These are phyloP conservation scores for Nothocercus nigrocapillus DNA, from an alignment of 2,113 vertebrate species.

Conservation along the genomic window DNA sequence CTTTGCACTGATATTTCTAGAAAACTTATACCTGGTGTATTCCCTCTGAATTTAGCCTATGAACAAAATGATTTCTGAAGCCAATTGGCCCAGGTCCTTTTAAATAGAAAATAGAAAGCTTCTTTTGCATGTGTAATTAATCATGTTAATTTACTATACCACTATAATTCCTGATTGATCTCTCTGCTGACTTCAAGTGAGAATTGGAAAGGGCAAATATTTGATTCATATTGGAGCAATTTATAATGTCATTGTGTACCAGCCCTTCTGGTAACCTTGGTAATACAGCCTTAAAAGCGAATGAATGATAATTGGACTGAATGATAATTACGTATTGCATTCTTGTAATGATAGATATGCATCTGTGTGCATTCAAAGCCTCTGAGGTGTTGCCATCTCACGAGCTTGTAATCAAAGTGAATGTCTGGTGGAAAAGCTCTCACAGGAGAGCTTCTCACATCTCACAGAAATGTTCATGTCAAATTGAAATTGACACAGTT, in stretches of 20 bases:
- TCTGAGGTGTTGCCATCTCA: background rate
- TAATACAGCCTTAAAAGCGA: background rate
- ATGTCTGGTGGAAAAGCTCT: background rate
- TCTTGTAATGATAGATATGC: background rate
- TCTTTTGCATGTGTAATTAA: conserved; percentile 25
- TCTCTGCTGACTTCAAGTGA: background rate
- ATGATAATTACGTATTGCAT: conserved; percentile 4
- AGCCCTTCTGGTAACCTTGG: background rate
- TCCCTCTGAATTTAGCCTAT: conserved; percentile 3
- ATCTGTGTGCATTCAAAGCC: background rate
- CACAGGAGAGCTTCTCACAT: background rate
- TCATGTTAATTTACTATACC: background rate
- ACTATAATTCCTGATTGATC: background rate
- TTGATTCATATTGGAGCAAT: conserved; percentile 21
- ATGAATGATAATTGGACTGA: background rate
- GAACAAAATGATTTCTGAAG: background rate
- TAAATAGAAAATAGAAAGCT: background rate
- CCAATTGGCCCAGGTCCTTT: background rate
- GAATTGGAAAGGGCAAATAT: background rate
- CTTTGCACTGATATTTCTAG: conserved; percentile 5
- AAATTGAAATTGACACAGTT: background rate
- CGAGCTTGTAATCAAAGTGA: background rate
- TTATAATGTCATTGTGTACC: conserved; percentile 11
- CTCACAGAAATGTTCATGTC: background rate
- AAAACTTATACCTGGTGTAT: background rate